Percentiles rank a stretch among this genome's conserved stretches.
Evolutionary conservation across 2,113 vertebrate species (phyloP).

Genomic region (Petaurus breviceps): DNA sequence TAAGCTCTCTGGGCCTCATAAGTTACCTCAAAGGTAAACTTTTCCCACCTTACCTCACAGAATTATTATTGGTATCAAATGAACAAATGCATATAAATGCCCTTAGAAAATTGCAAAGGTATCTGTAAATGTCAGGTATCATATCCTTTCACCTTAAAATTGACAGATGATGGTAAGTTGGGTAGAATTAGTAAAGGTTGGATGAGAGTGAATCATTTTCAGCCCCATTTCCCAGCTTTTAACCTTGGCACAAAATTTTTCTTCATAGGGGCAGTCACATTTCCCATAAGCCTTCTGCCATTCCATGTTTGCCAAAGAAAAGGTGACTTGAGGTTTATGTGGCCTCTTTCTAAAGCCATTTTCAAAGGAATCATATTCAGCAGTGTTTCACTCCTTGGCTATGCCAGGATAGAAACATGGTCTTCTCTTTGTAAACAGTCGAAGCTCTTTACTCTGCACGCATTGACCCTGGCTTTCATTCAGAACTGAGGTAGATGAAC

Average conservation of each 20-base stretch:
- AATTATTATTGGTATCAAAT: neutral
- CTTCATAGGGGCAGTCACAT: neutral
- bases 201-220: neutral
- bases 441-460: neutral
- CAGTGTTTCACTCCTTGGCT: conserved; percentile 23
- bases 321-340: neutral
- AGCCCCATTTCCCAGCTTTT: neutral
- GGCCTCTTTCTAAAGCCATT: conserved; percentile 30
- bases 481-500: conserved; percentile 37
- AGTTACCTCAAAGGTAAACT: neutral
- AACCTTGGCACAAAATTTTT: neutral
- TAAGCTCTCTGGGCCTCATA: neutral
- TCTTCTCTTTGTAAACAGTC: conserved; percentile 27
- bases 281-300: neutral
- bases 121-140: neutral
- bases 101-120: neutral
- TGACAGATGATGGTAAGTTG: neutral
- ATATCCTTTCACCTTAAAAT: neutral
- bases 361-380: conserved; percentile 29
- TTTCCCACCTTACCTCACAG: neutral
- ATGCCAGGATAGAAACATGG: neutral
- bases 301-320: neutral
- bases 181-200: neutral
- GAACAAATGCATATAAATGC: neutral
- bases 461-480: conserved; percentile 13